phyloP scores from a whole-genome alignment of 2,113 vertebrate genomes.

The Salminus brasiliensis region DNA sequence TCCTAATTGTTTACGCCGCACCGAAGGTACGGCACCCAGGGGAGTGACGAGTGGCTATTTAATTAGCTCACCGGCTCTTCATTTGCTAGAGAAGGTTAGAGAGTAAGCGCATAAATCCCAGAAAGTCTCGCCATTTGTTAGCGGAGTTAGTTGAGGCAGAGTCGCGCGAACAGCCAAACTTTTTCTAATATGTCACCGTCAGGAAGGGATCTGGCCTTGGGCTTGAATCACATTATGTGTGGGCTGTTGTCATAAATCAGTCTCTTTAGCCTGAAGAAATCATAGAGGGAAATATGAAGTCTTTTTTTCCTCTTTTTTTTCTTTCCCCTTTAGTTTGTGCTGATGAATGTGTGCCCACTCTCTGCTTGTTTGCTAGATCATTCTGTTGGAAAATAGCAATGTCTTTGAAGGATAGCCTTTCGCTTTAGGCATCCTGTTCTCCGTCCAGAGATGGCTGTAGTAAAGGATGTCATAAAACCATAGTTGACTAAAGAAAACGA shows the following conservation, averaged over 20 bases:
- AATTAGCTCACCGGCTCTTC: slow-evolving; percentile 51
- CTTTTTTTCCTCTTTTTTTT: slow-evolving; percentile 60
- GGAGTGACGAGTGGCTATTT: slow-evolving; percentile 47
- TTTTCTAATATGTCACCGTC: slow-evolving; percentile 59
- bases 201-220: slow-evolving; percentile 57
- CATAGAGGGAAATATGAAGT: slow-evolving; percentile 50
- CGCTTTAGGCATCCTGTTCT: slow-evolving; percentile 16
- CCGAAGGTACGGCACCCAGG: slow-evolving; percentile 35
- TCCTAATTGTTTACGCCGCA: slow-evolving; percentile 59
- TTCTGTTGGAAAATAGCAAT: slow-evolving; percentile 38
- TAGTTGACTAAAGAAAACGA: slow-evolving; percentile 17
- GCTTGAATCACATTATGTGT: slow-evolving; percentile 65
- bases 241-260: slow-evolving; percentile 61
- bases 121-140: slow-evolving; percentile 46
- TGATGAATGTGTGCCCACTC: slow-evolving; percentile 55
- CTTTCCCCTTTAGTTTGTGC: slow-evolving; percentile 55
- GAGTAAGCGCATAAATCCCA: slow-evolving; percentile 46
- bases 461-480: slow-evolving; percentile 22
- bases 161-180: slow-evolving; percentile 46
- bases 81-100: slow-evolving; percentile 38
- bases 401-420: slow-evolving; percentile 21
- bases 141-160: slow-evolving; percentile 37
- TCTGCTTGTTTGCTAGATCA: slow-evolving; percentile 44
- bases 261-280: slow-evolving; percentile 55
- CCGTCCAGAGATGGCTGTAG: slow-evolving; percentile 2